These are phyloP conservation scores for Rutpela maculata DNA, from an alignment of 2,888 invertebrate genomes.

Conservation along the genomic window DNA sequence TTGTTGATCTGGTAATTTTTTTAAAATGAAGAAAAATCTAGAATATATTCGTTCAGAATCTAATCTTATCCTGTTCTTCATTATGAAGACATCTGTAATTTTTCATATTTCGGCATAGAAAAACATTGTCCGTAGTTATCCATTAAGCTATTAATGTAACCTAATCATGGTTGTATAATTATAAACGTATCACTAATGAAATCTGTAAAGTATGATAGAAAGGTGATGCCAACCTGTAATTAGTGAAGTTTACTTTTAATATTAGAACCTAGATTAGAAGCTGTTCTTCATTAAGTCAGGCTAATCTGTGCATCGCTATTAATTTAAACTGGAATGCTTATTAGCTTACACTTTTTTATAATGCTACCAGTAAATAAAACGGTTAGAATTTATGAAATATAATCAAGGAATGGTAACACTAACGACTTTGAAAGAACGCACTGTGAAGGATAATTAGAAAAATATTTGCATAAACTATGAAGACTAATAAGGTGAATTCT, in stretches of 20 bases:
- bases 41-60: too few species aligned
- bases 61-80: too few species aligned
- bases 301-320: background rate
- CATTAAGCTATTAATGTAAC: background rate
- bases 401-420: background rate
- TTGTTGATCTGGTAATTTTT: too few species aligned
- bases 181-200: conserved; percentile 14
- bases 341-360: background rate
- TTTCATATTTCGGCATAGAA: too few species aligned
- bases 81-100: too few species aligned
- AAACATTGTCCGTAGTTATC: background rate
- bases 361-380: background rate
- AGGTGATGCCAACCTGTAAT: conserved; percentile 1
- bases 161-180: conserved; percentile 9
- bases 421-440: background rate
- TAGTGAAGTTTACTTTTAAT: background rate
- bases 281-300: background rate
- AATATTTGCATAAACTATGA: too few species aligned
- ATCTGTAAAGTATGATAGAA: background rate
- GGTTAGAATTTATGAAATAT: background rate
- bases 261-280: background rate
- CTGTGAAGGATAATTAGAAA: too few species aligned
- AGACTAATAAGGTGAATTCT: too few species aligned
- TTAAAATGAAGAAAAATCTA: too few species aligned
- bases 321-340: background rate